Evolutionary conservation across 2,113 vertebrate genomes (phyloP).

Genomic region (Tragulus kanchil): DNA sequence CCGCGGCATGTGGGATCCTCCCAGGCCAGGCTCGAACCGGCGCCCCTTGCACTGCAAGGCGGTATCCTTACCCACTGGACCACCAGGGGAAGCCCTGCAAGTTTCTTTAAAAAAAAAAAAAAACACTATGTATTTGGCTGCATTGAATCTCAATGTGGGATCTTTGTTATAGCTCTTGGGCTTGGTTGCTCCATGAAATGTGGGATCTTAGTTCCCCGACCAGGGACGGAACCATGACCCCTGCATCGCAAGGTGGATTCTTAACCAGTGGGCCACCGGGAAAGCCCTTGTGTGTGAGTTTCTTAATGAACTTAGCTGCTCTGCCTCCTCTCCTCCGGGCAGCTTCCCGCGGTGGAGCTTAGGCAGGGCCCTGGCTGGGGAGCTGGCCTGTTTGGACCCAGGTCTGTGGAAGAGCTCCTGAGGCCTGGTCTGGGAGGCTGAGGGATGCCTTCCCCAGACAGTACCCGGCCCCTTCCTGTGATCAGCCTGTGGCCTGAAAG

Average conservation of each 20-base stretch:
- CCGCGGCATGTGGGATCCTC: too few relatives aligned
- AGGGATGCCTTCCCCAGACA: background rate
- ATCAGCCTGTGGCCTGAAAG: background rate
- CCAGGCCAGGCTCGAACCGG: too few relatives aligned
- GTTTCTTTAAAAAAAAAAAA: too few relatives aligned
- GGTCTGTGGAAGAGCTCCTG: background rate
- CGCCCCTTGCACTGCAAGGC: too few relatives aligned
- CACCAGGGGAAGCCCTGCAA: too few relatives aligned
- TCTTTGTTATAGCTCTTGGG: background rate
- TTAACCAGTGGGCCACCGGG: background rate
- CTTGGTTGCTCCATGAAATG: background rate
- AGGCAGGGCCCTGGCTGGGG: fast-evolving
- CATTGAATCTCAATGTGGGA: background rate
- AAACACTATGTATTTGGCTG: background rate
- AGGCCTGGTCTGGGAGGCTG: background rate
- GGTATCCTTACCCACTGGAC: too few relatives aligned
- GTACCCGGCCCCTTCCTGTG: background rate
- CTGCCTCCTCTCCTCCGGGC: background rate
- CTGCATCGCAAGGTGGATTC: background rate
- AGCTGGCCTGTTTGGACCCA: background rate
- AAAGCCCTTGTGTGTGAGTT: background rate
- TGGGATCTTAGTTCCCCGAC: background rate
- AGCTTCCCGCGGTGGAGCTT: background rate
- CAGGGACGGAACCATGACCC: background rate
- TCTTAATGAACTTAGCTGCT: background rate